These are phyloP conservation scores for Battus philenor DNA, from an alignment of 1,140 invertebrate species.

Conservation along the genomic window DNA sequence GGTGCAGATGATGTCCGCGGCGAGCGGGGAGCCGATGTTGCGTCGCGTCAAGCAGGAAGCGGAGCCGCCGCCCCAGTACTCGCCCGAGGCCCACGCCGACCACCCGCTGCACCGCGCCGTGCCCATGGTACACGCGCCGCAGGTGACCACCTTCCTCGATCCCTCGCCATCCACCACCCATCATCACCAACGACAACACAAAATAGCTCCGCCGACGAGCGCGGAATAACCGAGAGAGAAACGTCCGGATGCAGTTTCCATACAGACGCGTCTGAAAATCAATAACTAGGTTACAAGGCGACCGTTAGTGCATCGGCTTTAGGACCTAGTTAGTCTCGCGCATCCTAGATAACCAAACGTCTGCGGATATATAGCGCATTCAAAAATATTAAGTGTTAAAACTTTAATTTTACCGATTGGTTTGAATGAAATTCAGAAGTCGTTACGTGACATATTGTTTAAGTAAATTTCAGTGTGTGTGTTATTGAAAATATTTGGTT, in stretches of 20 bases:
- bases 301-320: slow-evolving; percentile 1
- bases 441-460: no score
- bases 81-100: slow-evolving; percentile 35
- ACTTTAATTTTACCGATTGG: no score
- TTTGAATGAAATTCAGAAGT: no score
- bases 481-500: no score
- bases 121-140: slow-evolving; percentile 54
- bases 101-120: slow-evolving; percentile 30
- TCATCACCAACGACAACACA: no score
- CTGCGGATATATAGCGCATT: no score
- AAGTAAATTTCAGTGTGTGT: no score
- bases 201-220: no score
- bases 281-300: slow-evolving; percentile 14
- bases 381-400: no score
- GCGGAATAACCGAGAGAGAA: no score
- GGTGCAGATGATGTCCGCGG: slow-evolving; percentile 68
- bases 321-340: not conserved
- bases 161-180: no score
- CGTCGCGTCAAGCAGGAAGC: slow-evolving; percentile 65
- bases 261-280: slow-evolving; percentile 1
- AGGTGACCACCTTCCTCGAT: slow-evolving; percentile 31
- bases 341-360: slow-evolving; percentile 12
- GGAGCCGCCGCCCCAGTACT: slow-evolving; percentile 55
- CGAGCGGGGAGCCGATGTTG: slow-evolving; percentile 52
- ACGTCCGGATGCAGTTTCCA: slow-evolving; percentile 11